Conservation (phyloP, 2,797 vertebrate genomes). For the Lepilemur ruficaudatus region DNA sequence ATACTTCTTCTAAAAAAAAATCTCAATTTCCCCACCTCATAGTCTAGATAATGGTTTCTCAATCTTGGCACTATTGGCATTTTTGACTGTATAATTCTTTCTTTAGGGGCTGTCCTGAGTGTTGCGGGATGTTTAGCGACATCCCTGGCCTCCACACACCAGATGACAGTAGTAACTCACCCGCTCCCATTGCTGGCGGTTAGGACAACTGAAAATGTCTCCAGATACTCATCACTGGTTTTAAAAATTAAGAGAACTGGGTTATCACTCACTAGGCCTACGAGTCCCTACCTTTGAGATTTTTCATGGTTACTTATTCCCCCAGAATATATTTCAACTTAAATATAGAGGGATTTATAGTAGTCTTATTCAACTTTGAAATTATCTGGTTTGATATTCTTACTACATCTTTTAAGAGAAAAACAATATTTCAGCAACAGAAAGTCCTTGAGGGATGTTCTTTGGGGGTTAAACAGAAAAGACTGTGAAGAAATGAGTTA, state of each 20-base stretch:
- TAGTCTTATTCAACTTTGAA: neutral
- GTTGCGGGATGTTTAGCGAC: neutral
- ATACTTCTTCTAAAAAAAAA: neutral
- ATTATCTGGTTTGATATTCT: neutral
- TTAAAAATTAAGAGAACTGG: neutral
- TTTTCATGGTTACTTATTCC: neutral
- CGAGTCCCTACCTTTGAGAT: neutral
- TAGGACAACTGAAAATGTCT: neutral
- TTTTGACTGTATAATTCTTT: neutral
- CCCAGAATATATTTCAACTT: neutral
- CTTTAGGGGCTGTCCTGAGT: neutral
- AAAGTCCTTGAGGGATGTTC: neutral
- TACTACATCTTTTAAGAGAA: neutral
- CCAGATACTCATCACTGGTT: neutral
- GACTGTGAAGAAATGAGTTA: neutral
- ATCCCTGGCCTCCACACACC: neutral
- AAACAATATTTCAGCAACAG: neutral
- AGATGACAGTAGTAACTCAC: neutral
- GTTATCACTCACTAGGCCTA: neutral
- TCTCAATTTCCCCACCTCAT: neutral
- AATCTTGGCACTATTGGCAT: neutral
- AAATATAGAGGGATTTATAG: neutral
- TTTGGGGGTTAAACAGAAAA: neutral
- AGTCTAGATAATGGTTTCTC: neutral
- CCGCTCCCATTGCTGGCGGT: neutral